These are phyloP conservation scores for Lepidurus arcticus DNA, from an alignment of 1,140 invertebrate species.

Conservation along the genomic window DNA sequence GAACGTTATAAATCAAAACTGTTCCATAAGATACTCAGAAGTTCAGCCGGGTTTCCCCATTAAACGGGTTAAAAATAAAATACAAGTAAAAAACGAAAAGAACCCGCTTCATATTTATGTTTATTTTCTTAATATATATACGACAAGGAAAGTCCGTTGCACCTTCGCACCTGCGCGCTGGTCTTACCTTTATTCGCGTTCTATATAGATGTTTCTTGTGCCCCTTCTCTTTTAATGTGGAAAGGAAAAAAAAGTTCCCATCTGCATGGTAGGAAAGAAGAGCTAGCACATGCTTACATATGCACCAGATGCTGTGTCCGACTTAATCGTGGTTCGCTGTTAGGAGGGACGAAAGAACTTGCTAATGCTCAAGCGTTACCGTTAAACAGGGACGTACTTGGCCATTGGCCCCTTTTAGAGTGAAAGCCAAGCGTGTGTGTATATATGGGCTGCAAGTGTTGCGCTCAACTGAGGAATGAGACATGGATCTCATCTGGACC, in stretches of 20 bases:
- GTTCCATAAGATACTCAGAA: neutral
- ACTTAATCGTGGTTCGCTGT: neutral
- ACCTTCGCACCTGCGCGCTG: neutral
- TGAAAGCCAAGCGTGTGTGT: neutral
- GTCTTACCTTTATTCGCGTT: neutral
- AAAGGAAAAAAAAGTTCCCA: neutral
- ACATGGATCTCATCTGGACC: no score
- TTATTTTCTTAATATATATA: neutral
- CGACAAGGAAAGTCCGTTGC: neutral
- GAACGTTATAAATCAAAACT: neutral
- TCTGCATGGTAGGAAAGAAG: neutral
- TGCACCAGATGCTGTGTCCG: neutral
- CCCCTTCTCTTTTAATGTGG: no score
- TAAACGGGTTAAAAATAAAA: neutral
- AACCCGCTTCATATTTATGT: neutral
- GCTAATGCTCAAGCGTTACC: slow-evolving; percentile 10
- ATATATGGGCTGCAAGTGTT: no score
- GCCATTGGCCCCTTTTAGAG: neutral
- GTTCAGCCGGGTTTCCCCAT: neutral
- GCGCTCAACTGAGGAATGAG: no score
- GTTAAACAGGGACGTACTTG: neutral
- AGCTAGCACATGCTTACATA: neutral
- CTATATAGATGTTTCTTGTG: neutral
- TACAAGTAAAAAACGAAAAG: neutral
- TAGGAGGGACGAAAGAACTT: neutral